phyloP scores from a whole-genome alignment of 2,797 vertebrate species.

The Etheostoma perlongum region DNA sequence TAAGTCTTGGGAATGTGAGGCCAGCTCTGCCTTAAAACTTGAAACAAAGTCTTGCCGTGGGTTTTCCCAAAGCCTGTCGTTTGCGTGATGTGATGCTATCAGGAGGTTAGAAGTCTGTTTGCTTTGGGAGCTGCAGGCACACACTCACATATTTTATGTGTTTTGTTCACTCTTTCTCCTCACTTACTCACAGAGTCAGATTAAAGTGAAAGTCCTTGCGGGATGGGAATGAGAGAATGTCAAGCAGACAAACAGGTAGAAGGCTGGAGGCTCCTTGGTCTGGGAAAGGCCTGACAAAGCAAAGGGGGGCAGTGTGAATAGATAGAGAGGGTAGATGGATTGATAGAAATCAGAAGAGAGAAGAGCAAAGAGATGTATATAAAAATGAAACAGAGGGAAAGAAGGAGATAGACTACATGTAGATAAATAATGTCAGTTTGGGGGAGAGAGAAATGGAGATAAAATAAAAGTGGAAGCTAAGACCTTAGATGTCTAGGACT shows the following conservation, averaged over 20 bases:
- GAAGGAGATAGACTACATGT: background rate
- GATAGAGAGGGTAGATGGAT: constrained; percentile 48
- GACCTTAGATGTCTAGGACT: constrained; percentile 29
- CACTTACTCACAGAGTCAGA: constrained; percentile 56
- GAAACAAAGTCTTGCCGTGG: constrained; percentile 60
- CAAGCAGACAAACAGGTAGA: constrained; percentile 74
- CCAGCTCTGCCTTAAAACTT: constrained; percentile 44
- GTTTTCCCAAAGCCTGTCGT: constrained; percentile 63
- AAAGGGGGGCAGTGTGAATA: constrained; percentile 32
- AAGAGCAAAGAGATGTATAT: background rate
- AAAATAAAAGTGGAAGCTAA: constrained; percentile 28
- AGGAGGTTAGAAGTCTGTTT: constrained; percentile 76
- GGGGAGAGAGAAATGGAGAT: background rate
- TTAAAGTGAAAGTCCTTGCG: constrained; percentile 73
- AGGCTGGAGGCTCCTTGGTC: constrained; percentile 75
- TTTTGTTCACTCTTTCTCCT: constrained; percentile 55
- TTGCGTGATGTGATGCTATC: constrained; percentile 79
- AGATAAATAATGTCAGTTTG: background rate
- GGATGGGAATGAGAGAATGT: constrained; percentile 74
- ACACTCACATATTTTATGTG: constrained; percentile 26
- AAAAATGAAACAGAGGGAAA: background rate
- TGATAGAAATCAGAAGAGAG: constrained; percentile 48
- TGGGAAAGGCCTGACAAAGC: constrained; percentile 81
- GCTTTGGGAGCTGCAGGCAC: constrained; percentile 69
- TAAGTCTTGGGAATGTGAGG: constrained; percentile 68